Base-by-base conservation (phyloP, 2,797 vertebrate genomes). In the Acanthurus lineatus region DNA sequence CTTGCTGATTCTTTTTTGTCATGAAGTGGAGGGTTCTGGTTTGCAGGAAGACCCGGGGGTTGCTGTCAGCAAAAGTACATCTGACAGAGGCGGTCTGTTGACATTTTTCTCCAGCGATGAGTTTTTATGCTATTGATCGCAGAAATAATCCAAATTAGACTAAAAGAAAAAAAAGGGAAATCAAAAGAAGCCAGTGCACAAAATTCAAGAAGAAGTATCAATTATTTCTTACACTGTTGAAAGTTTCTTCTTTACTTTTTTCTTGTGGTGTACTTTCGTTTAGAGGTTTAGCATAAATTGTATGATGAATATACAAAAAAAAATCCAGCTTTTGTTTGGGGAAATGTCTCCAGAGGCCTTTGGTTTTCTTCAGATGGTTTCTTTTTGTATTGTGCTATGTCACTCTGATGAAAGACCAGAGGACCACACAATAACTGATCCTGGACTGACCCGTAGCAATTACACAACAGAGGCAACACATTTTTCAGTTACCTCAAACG, bases 61-160 rank as follows among this genome's bases (percentile, higher is more conserved):
- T 71, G 69, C 76, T 77, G 11, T 65, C 19, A 61, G 69, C 51
- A 52, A 73, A 69, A 72, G 0, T 44, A 64, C 52, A 73, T 20
- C 72, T 20, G 8, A 42, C 51, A 60, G 69, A 16, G 44, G 45
- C 59, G 74, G 68, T 72, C 53, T 71, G 75, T 38, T 69, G 56
- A 74, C 59, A 66, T 70, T 57, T 57, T 42, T 75, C 65, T 25
- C 32, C 45, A 49, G 25, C 16, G 20, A 48, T 73, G 59, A 52
- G 19, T 25, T 25, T 25, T n/a, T 59, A 35, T 9, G 11, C 38
- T 53, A 16, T 25, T 35, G 22, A 61, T 52, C 1, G 25, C 7
- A n/a, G 45, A 72, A 15, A 38, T 77, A 42, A 71, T 63, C 47
- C 28, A 54, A 22, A 25, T 48, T 66, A 44, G 48, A 54, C 66